These are phyloP conservation scores for Danio choprae DNA, from an alignment of 2,797 vertebrate genomes.

Conservation along the genomic window DNA sequence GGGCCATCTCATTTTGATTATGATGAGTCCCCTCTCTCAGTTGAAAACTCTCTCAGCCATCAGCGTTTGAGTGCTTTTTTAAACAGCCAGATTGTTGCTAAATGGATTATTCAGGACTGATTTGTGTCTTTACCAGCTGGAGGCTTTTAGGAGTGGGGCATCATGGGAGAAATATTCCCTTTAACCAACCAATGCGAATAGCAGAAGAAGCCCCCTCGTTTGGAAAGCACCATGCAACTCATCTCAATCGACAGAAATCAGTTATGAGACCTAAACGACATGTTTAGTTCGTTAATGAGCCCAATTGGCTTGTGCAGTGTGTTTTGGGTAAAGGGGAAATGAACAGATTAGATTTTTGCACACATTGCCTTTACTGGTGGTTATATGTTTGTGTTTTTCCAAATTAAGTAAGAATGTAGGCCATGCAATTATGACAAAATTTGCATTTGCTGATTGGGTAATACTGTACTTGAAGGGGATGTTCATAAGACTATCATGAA, in stretches of 20 bases:
- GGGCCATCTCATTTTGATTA: conserved; percentile 63
- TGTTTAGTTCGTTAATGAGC: conserved; percentile 32
- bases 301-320: conserved; percentile 21
- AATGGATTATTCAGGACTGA: conserved; percentile 62
- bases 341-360: conserved; percentile 1
- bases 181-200: conserved; percentile 23
- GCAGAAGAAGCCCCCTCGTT: conserved; percentile 5
- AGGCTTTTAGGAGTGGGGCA: conserved; percentile 41
- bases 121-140: conserved; percentile 53
- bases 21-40: conserved; percentile 57
- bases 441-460: not conserved
- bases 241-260: conserved; percentile 5
- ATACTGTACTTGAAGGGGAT: no score
- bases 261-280: conserved; percentile 23
- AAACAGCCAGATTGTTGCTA: conserved; percentile 44
- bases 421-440: not conserved
- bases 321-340: conserved; percentile 24
- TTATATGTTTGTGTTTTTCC: not conserved
- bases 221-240: not conserved
- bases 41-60: conserved; percentile 57
- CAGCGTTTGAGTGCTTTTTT: conserved; percentile 58
- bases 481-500: no score
- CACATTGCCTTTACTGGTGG: conserved; percentile 8
- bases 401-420: not conserved
- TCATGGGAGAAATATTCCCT: conserved; percentile 41